Evolutionary conservation across 2,888 invertebrate species (phyloP), one percentile per base, ranked within the genome.

Genomic region (Phengaris arion): DNA sequence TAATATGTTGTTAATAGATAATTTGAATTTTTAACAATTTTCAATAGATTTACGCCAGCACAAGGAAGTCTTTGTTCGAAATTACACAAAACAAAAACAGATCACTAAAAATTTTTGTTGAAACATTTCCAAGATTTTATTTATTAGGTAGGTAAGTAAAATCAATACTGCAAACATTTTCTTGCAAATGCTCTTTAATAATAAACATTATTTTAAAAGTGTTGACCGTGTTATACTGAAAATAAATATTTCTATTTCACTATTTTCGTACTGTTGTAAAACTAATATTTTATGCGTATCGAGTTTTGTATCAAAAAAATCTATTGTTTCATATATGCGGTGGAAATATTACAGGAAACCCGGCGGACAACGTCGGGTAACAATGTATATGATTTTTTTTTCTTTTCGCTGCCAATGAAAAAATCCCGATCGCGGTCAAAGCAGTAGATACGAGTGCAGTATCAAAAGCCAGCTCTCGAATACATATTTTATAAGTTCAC

Each of bases 401-500:
- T 77, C 79, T 77, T 81, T 84, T 83, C 52, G 10, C 35, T 54
- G 84, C 87, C 84, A 86, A 83, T 75, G 75, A 85, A 86, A 89
- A 91, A 88, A 87, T 87, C 86, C 88, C 89, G 84, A 92, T 92
- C 89, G 92, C 85, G 92, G 92, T 92, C 88, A 88, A 88, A 90
- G 89, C 87, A 89, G 88, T 87, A 82, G 81, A 82, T 80, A 86
- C 87, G 85, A 85, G 87, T 82, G 86, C 87, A 89, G 88, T 90
- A 90, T 87, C 85, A 89, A 93, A 92, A 91, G 91, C 92, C 88
- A 86, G 87, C 85, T 81, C 81, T 85, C 83, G 86, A 84, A 89
- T 93, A 88, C 92, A 93, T 93, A 92, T 93, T 93, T 93, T 92
- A 93, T 93, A 92, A 91, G 89, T 89, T 87, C 87, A 87, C 90